These are phyloP conservation scores for Pangasius macronema DNA, from an alignment of 2,797 vertebrate genomes.

Conservation along the genomic window DNA sequence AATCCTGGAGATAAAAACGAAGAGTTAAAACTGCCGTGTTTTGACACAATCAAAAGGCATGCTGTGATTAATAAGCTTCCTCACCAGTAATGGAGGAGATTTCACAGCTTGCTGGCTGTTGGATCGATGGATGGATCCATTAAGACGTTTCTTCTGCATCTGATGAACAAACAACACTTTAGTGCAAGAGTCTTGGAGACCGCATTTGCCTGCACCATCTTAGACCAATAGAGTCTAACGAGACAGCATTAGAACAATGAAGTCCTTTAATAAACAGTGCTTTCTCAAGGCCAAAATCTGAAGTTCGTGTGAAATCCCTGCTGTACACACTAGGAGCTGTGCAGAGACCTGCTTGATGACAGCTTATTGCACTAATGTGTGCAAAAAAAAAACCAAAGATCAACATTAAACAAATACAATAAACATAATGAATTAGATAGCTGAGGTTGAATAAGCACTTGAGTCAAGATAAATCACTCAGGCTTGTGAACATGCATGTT, in stretches of 20 bases:
- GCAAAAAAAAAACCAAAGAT: background rate
- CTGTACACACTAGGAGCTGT: slow-evolving; percentile 8
- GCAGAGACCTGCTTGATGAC: background rate
- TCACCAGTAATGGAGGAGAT: slow-evolving; percentile 92
- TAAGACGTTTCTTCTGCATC: slow-evolving; percentile 89
- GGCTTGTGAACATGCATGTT: background rate
- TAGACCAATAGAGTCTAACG: background rate
- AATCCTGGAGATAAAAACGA: slow-evolving; percentile 78
- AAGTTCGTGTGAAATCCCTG: background rate
- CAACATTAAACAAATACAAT: background rate
- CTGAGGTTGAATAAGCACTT: too few species aligned
- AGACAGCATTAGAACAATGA: background rate
- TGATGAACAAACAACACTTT: slow-evolving; percentile 57
- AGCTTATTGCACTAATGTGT: background rate
- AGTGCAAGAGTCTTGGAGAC: background rate
- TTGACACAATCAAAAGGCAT: background rate
- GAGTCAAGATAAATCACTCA: background rate
- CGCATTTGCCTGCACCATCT: background rate
- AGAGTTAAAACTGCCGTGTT: background rate
- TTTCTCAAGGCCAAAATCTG: background rate
- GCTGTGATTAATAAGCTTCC: slow-evolving; percentile 41
- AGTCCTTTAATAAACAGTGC: background rate
- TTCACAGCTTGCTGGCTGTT: slow-evolving; percentile 96
- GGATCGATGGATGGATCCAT: slow-evolving; percentile 82
- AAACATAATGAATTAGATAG: background rate